phyloP scores from a whole-genome alignment of 2,113 vertebrate genomes.

The Pleuronectes platessa region DNA sequence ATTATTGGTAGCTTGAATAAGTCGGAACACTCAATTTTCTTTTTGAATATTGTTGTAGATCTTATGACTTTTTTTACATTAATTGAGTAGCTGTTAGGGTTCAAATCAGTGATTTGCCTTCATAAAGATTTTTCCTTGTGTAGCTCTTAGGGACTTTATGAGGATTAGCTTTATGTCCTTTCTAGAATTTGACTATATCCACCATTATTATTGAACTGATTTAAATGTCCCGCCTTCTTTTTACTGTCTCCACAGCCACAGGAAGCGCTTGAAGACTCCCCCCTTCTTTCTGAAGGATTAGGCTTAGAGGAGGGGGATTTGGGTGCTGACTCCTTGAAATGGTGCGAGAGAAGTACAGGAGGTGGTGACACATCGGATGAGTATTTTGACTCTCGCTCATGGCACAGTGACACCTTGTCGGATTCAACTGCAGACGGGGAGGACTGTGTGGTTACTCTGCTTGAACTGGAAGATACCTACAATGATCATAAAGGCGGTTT shows the following conservation, averaged over 20 bases:
- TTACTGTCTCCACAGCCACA: slow-evolving; percentile 76
- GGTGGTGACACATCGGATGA: slow-evolving; percentile 75
- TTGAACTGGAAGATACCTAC: slow-evolving; percentile 64
- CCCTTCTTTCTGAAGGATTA: slow-evolving; percentile 71
- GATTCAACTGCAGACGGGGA: slow-evolving; percentile 81
- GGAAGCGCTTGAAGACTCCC: slow-evolving; percentile 77
- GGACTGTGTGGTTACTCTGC: slow-evolving; percentile 77
- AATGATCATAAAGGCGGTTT: slow-evolving; percentile 13
- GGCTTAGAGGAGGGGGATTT: slow-evolving; percentile 71
- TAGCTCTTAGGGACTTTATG: not conserved
- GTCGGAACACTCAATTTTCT: not conserved
- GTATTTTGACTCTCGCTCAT: slow-evolving; percentile 81
- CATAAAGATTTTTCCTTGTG: not conserved
- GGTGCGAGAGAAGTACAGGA: slow-evolving; percentile 54
- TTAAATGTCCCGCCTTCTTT: slow-evolving; percentile 16
- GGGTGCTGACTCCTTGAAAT: slow-evolving; percentile 66
- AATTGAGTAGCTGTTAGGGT: not conserved
- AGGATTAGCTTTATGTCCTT: slow-evolving; percentile 3
- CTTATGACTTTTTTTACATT: not conserved
- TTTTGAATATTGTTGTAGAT: not conserved
- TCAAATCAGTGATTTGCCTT: not conserved
- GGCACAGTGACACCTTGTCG: slow-evolving; percentile 81
- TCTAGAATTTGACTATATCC: slow-evolving; percentile 1
- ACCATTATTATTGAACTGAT: not conserved
- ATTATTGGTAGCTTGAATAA: too few species aligned